Base-by-base conservation (phyloP, 2,888 invertebrate genomes). In the Dasypolia templi region DNA sequence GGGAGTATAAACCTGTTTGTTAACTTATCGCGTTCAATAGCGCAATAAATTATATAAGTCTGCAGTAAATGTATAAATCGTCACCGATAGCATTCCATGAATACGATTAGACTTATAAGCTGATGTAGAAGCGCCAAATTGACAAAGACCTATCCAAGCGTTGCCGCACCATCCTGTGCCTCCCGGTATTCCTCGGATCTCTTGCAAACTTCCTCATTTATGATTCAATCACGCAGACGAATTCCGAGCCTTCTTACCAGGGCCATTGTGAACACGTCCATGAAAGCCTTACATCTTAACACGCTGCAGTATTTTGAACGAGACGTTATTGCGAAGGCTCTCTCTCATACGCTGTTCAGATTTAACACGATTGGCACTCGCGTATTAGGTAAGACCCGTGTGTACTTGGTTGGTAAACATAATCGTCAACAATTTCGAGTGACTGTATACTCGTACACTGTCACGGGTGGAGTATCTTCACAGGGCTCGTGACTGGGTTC, bases 41-140 rank as follows among this genome's bases (percentile, higher is more conserved):
- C 19, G 56, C 74, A 68, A 35, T 61, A 22, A 55, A 70, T 75
- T 53, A 58, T 70, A 51, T 62, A 68, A 66, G 49, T 19, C 55
- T 59, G 56, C 61, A 65, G 61, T 77, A 39, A 70, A 76, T 72
- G 56, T 79, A 67, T 67, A 73, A 77, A 75, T 77, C 67, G 74
- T 76, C 82, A 75, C 62, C 51, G 79, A 84, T 75, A 77, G 66
- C 66, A 73, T 58, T 66, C 72, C 61, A 66, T n/a, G n/a, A n/a
- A n/a, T n/a, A n/a, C n/a, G n/a, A n/a, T n/a, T n/a, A n/a, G 22
- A 19, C 39, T 70, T 63, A n/a, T 55, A 58, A 66, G 44, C 51
- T 59, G 78, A 68, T 59, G 70, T 29, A 32, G 55, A 32, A 35
- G 65, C 56, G 53, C 22, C n/a, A n/a, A n/a, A n/a, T n/a, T n/a